Conservation (phyloP, 2,797 vertebrate genomes). For the Heteromormyrus szaboi region DNA sequence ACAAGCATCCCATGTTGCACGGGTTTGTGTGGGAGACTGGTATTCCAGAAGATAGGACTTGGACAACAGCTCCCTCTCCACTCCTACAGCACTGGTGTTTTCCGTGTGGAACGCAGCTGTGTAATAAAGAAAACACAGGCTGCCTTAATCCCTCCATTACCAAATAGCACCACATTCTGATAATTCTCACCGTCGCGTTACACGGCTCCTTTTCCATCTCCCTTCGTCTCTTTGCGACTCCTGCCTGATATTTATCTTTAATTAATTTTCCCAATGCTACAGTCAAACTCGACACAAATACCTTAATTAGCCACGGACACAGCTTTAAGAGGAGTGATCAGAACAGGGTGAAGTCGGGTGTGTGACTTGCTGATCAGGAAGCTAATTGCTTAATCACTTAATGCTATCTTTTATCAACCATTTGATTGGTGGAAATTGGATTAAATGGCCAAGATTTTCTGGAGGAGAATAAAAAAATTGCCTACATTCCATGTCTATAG, state of each 20-base stretch:
- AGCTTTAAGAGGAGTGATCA: slow-evolving; percentile 5
- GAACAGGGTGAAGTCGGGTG: not conserved
- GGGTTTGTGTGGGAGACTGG: not conserved
- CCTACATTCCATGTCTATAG: not conserved
- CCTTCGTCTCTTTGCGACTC: not conserved
- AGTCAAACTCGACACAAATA: not conserved
- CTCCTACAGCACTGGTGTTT: not conserved
- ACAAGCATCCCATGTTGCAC: not conserved
- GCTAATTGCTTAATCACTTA: not conserved
- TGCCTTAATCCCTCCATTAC: not conserved
- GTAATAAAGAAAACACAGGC: not conserved
- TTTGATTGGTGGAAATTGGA: not conserved
- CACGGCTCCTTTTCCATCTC: not conserved
- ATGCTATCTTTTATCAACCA: not conserved
- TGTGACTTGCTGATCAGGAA: not conserved
- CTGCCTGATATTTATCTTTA: slow-evolving; percentile 13
- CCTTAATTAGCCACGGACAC: not conserved
- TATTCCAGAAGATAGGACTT: not conserved
- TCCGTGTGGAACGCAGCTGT: not conserved
- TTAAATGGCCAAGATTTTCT: not conserved
- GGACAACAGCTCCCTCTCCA: not conserved
- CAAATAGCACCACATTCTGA: not conserved
- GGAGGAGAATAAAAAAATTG: not conserved
- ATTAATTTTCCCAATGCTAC: slow-evolving; percentile 1
- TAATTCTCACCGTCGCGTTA: not conserved